Evolutionary conservation across 2,797 vertebrate species (phyloP).

Genomic region (Brachyalestes nurse): DNA sequence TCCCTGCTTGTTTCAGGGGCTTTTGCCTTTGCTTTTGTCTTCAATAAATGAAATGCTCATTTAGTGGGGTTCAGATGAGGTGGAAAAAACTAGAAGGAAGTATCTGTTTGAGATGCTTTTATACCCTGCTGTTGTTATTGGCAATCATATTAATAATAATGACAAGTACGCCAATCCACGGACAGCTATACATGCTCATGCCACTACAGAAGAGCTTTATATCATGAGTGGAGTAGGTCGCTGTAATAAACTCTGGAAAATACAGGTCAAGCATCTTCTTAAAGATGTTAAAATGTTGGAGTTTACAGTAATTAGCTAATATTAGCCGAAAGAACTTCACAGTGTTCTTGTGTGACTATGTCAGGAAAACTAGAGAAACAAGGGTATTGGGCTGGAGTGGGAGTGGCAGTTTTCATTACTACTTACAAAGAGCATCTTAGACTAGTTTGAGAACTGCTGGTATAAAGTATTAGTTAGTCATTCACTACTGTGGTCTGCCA

Average conservation of each 20-base stretch:
- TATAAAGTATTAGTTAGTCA: not conserved
- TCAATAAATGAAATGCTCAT: not conserved
- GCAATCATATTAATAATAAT: not conserved
- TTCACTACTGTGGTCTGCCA: not conserved
- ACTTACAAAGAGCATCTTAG: too few species aligned
- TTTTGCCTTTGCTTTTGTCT: not conserved
- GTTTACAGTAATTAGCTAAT: too few species aligned
- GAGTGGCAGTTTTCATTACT: too few species aligned
- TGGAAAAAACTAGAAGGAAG: too few species aligned
- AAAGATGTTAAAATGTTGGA: too few species aligned
- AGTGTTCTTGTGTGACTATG: too few species aligned
- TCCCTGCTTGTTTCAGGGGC: not conserved
- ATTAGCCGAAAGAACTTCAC: too few species aligned
- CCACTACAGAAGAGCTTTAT: not conserved
- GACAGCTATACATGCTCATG: not conserved
- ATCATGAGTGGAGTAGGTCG: not conserved
- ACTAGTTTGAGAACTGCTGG: too few species aligned
- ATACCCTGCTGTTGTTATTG: not conserved
- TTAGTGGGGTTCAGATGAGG: not conserved
- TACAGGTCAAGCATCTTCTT: too few species aligned
- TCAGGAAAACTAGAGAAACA: too few species aligned
- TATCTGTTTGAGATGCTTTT: not conserved
- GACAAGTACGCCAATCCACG: not conserved
- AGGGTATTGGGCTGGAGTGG: too few species aligned
- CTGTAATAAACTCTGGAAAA: too few species aligned